Percentiles rank a stretch among this genome's conserved stretches.
Conservation (phyloP, 2,888 invertebrate species). For the Philopedon plagiatum region DNA sequence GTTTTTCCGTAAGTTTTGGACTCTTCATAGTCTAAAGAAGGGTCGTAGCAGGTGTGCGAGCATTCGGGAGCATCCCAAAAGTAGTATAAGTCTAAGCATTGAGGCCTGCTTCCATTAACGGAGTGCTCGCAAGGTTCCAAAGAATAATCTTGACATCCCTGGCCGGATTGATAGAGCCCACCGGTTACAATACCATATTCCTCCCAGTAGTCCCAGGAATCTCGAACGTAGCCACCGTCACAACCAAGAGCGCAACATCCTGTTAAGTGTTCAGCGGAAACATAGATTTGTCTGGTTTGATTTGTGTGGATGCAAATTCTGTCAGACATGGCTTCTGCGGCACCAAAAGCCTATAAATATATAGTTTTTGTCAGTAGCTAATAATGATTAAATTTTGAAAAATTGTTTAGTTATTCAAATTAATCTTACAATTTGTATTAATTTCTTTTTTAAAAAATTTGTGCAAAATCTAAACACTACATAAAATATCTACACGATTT, state of each 20-base stretch:
- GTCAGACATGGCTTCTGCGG: slow-evolving; percentile 90
- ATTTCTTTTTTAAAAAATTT: no score
- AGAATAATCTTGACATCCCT: slow-evolving; percentile 47
- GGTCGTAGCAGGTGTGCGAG: no score
- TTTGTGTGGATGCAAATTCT: slow-evolving; percentile 85
- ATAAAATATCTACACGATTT: no score
- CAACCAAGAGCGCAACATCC: slow-evolving; percentile 76
- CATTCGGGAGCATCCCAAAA: no score
- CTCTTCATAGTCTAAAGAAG: no score
- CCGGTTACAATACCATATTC: slow-evolving; percentile 87
- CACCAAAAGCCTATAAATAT: slow-evolving; percentile 82
- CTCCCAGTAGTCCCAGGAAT: slow-evolving; percentile 89
- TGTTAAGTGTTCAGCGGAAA: slow-evolving; percentile 86
- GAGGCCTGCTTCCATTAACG: slow-evolving; percentile 69
- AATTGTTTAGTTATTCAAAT: no score
- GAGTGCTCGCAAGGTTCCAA: slow-evolving; percentile 43
- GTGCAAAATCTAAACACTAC: no score
- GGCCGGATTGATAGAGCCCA: slow-evolving; percentile 75
- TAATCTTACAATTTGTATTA: no score
- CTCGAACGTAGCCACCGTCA: slow-evolving; percentile 83
- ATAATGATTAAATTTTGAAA: no score
- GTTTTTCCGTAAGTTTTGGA: no score
- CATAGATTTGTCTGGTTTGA: slow-evolving; percentile 77
- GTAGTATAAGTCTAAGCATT: no score
- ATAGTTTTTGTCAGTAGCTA: no score